Evolutionary conservation across 1,140 invertebrate genomes (phyloP), one percentile per base, ranked within the genome.

Genomic region (Melipona quadrifasciata): DNA sequence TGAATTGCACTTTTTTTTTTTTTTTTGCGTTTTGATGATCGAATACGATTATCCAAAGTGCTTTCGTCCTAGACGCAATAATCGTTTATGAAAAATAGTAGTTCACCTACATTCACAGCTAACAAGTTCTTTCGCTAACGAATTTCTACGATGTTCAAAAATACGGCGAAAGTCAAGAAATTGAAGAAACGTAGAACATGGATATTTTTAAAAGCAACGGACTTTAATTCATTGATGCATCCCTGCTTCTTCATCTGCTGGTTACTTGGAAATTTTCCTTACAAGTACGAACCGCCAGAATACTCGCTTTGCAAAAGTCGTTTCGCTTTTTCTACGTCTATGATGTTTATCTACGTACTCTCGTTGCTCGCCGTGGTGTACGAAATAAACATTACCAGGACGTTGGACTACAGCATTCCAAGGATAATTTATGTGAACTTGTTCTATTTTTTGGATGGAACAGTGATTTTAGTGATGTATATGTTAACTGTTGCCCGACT

Each of bases 391-490:
- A 80, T 89, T 1, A 14, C 0, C 0, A 0, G 11, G 0, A 24
- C 90, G 0, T 34, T 79, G 6, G 87, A 82, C 1, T 57, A 78
- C 0, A 80, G 67, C 27, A 68, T 89, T 19, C 89, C 91, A 1
- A 89, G 74, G 17, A 67, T 72, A 16, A 76, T 94, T 1, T 90
- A 93, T 24, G 77, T 70, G 8, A 91, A 94, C n/a, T 90, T 91
- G 39, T 94, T 90, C 72, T 12, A 87, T 0, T n/a, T 90, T 5
- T 85, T 91, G 1, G 82, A 79, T 0, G 75, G 68, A 27, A 76
- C 84, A 0, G 86, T 92, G 0, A n/a, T 78, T 0, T 2, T 91
- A 0, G 51, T 89, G 0, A 88, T 87, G 11, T 91, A 90, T 27
- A 0, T 89, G 3, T 76, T 87, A 24, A 85, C 3, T 3, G 17